These are phyloP conservation scores for Malacoraja senta DNA, from an alignment of 2,797 vertebrate species.

Conservation along the genomic window DNA sequence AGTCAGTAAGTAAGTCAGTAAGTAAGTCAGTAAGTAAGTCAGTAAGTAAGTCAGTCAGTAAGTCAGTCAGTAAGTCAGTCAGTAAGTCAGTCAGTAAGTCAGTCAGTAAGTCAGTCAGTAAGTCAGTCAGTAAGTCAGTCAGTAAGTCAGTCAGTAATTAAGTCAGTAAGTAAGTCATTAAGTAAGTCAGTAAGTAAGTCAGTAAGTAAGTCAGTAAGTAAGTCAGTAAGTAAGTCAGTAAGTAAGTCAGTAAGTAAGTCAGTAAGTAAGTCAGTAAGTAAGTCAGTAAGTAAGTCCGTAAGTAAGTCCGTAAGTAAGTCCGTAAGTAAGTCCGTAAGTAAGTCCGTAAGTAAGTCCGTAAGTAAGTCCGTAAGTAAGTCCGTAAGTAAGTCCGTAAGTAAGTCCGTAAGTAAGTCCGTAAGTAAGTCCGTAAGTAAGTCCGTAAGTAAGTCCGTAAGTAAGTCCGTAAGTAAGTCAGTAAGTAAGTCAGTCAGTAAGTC, in stretches of 20 bases:
- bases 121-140: background rate
- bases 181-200: background rate
- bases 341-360: background rate
- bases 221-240: background rate
- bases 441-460: background rate
- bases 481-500: background rate
- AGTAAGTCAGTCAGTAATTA: background rate
- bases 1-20: no score
- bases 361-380: background rate
- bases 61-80: slow-evolving; percentile 26
- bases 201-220: background rate
- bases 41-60: no score
- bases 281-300: background rate
- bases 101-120: background rate
- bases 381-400: background rate
- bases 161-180: no score
- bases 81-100: slow-evolving; percentile 9
- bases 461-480: background rate
- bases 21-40: no score
- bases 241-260: background rate
- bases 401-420: background rate
- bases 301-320: background rate
- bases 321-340: background rate
- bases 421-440: background rate
- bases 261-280: background rate